Evolutionary conservation across 1,140 invertebrate species (phyloP).

Genomic region (Ectropis grisescens): DNA sequence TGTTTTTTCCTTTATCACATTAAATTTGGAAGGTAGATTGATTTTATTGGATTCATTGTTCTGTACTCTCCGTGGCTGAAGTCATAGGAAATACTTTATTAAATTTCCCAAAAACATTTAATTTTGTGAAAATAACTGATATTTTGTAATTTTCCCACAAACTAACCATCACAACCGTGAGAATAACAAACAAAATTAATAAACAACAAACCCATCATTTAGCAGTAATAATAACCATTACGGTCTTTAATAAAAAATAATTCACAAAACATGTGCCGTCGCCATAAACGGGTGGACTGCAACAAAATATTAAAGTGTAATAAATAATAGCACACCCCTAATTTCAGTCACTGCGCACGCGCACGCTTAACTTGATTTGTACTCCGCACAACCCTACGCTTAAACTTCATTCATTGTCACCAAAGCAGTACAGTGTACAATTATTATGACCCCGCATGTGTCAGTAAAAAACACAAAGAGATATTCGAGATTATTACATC

Average conservation of each 20-base stretch:
- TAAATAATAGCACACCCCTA: conserved; percentile 64
- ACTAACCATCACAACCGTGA: too few relatives aligned
- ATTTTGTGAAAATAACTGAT: too few relatives aligned
- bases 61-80: too few relatives aligned
- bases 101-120: too few relatives aligned
- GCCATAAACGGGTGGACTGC: conserved; percentile 43
- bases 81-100: too few relatives aligned
- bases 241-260: conserved; percentile 53
- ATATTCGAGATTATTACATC: conserved; percentile 62
- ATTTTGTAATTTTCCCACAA: too few relatives aligned
- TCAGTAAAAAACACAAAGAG: conserved; percentile 58
- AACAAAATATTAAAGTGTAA: conserved; percentile 56
- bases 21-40: too few relatives aligned
- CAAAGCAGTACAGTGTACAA: too few relatives aligned
- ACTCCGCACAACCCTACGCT: conserved; percentile 64
- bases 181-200: conserved; percentile 55
- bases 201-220: conserved; percentile 39
- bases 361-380: conserved; percentile 43
- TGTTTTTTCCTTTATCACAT: too few relatives aligned
- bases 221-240: conserved; percentile 48
- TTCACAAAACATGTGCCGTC: conserved; percentile 56
- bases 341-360: conserved; percentile 43
- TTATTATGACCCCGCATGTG: conserved; percentile 58
- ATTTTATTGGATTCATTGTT: too few relatives aligned
- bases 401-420: conserved; percentile 59